Evolutionary conservation across 2,113 vertebrate genomes (phyloP).

Genomic region (Aleadryas rufinucha): DNA sequence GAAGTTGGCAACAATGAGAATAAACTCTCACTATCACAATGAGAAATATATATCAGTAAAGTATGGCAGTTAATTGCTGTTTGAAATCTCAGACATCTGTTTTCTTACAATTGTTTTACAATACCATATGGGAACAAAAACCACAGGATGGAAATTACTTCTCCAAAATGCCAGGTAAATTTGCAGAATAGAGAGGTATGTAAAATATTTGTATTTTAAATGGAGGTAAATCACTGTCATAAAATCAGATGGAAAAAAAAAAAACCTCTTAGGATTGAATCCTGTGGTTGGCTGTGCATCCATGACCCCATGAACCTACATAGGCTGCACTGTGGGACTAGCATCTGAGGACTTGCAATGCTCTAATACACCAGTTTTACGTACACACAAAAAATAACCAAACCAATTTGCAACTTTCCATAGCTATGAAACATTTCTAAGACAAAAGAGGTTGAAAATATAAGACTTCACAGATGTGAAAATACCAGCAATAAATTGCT

Average conservation of each 20-base stretch:
- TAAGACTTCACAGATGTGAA: neutral
- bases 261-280: neutral
- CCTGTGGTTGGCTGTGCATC: neutral
- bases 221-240: neutral
- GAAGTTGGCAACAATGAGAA: neutral
- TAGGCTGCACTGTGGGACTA: neutral
- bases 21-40: neutral
- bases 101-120: slow-evolving; percentile 33
- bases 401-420: neutral
- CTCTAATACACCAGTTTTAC: neutral
- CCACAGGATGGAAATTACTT: neutral
- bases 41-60: slow-evolving; percentile 13
- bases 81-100: slow-evolving; percentile 46
- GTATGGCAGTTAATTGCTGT: slow-evolving; percentile 22
- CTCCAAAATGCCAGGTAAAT: slow-evolving; percentile 23
- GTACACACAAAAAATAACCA: neutral
- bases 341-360: neutral
- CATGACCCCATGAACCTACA: neutral
- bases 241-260: neutral
- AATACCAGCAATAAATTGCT: neutral
- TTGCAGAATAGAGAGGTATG: neutral
- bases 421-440: neutral
- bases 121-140: slow-evolving; percentile 22
- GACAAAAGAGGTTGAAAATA: neutral
- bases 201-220: neutral